Conservation (phyloP, 2,113 vertebrate genomes). For the Gymnogyps californianus region DNA sequence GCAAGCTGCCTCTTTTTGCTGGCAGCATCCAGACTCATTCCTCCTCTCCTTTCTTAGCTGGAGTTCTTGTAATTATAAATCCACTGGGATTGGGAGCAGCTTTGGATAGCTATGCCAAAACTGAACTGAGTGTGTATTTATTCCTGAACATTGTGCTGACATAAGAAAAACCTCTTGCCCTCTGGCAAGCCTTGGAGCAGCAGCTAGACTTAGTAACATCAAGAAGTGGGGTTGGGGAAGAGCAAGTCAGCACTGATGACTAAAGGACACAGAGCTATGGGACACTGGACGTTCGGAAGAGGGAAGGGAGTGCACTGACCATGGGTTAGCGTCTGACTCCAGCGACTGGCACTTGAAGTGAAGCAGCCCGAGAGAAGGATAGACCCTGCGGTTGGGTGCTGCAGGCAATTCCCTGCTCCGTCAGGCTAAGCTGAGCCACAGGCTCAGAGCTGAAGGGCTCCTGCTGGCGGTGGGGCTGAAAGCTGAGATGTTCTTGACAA, state of each 20-base stretch:
- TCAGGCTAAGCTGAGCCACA: rapidly evolving
- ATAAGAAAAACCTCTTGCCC: background rate
- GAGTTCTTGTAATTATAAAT: constrained; percentile 7
- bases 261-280: background rate
- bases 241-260: background rate
- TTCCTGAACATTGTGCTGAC: background rate
- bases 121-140: background rate
- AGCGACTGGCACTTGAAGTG: background rate
- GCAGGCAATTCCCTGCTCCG: background rate
- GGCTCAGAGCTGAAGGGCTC: background rate
- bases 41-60: background rate
- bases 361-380: background rate
- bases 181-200: constrained; percentile 1
- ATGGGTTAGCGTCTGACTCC: rapidly evolving
- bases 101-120: background rate
- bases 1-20: background rate
- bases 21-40: background rate
- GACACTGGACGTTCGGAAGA: background rate
- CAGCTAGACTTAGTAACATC: background rate
- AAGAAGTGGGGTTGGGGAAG: background rate
- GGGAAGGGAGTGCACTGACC: background rate
- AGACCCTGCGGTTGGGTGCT: background rate
- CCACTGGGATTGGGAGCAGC: constrained; percentile 15
- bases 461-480: background rate
- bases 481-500: background rate